Base-by-base conservation (phyloP, 1,140 invertebrate species). In the Sinonovacula constricta region DNA sequence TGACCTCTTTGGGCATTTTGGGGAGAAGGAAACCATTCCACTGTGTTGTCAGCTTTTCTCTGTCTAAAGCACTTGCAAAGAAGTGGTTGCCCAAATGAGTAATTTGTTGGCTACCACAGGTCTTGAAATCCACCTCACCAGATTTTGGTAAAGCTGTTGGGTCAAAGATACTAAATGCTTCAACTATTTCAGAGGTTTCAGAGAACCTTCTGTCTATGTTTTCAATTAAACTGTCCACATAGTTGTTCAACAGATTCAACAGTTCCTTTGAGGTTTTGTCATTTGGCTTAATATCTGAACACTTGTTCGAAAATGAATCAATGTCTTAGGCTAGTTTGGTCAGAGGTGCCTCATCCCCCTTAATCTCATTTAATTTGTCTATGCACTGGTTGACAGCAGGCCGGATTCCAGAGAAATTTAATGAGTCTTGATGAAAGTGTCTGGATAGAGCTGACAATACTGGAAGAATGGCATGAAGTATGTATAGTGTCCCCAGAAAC, bases 21-120 rank as follows among this genome's bases (percentile, higher is more conserved):
- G 49, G 31, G 10, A 39, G 33, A 1, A 74, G 18, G 18, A 66
- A 30, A 10, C 54, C 36, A 10, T 49, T 2, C 69, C 69, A 72
- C 56, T 80, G 56, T 31, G 51, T 59, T 45, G 28, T 0, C 22
- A 67, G 62, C 51, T 77, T 65, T 18, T 63, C 60, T 70, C 51
- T 59, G 31, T 59, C 45, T 69, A 22, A 1, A 34, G 3, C 54
- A 36, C 59, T 34, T 59, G 51, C 0, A 34, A 57, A 57, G 33
- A 70, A 70, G 22, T 70, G 68, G n/a, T 70, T 30, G 34, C 53
- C 68, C 7, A 70, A 15, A 2, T 57, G 3, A 36, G 12, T 36
- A 36, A 70, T 26, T 3, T 70, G 54, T 15, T 59, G 56, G 2
- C 24, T 24, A 1, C 68, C 68, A 59, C 59, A 70, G n/a, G 3